These are phyloP conservation scores for Latrodectus elegans DNA, from an alignment of 2,888 invertebrate genomes.

Conservation along the genomic window DNA sequence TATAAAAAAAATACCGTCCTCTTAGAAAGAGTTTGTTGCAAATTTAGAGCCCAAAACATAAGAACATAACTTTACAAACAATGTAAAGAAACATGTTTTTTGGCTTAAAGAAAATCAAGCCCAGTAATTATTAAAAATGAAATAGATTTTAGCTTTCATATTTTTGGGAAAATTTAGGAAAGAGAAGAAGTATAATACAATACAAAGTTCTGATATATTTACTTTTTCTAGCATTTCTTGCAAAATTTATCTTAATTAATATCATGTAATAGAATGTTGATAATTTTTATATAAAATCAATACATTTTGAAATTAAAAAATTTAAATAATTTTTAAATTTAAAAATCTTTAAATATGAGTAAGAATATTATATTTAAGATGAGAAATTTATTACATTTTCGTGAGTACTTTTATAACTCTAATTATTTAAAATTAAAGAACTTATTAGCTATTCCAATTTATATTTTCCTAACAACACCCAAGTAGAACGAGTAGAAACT, in stretches of 20 bases:
- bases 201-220: no score
- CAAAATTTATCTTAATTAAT: neutral
- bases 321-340: neutral
- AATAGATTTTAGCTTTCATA: slow-evolving; percentile 35
- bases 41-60: slow-evolving; percentile 54
- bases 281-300: no score
- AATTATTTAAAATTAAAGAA: no score
- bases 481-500: no score
- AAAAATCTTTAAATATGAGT: neutral
- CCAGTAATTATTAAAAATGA: slow-evolving; percentile 49
- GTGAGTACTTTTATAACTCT: no score
- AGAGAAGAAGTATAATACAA: neutral
- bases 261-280: no score
- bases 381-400: no score
- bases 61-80: slow-evolving; percentile 22
- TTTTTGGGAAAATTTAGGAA: slow-evolving; percentile 51
- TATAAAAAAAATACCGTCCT: slow-evolving; percentile 61
- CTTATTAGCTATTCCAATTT: no score
- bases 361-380: no score
- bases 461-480: no score
- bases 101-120: slow-evolving; percentile 47
- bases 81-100: slow-evolving; percentile 36
- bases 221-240: no score
- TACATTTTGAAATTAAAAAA: no score
- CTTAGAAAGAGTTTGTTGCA: slow-evolving; percentile 44